Base-by-base conservation (phyloP, 2,797 vertebrate genomes). In the Pteronotus mesoamericanus region DNA sequence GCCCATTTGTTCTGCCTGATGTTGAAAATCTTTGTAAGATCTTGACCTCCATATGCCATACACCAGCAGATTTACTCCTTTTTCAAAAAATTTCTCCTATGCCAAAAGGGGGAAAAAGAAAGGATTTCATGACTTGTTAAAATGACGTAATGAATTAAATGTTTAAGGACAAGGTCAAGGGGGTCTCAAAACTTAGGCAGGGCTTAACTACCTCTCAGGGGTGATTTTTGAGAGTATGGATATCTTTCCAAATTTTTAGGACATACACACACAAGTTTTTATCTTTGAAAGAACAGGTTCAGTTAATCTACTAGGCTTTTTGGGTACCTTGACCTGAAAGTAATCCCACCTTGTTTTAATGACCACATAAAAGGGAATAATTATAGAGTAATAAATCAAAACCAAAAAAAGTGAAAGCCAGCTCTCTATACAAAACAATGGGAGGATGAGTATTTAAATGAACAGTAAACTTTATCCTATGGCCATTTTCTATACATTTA, bases 261-360 rank as follows among this genome's bases (percentile, higher is more conserved):
- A 72, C 42, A 59, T 51, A 80, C 26, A 53, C 39, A 44, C 69
- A 3, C 59, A 53, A 4, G 46, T 16, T 89, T 68, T 37, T 95
- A 55, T 93, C 89, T 68, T 59, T 94, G 87, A 95, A 90, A 97
- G 80, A 57, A 97, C 91, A 82, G 53, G 11, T 78, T 15, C 21
- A 68, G 32, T 96, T 84, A 91, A 97, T 84, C 88, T 95, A 89
- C 68, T 48, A 94, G 44, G 55, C 18, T 84, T 95, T 53, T 88
- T 97, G 94, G 91, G 95, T 69, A 96, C 55, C 95, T 96, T 97
- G 74, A 55, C 94, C 77, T 95, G 61, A 59, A 95, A 96, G 95
- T 96, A 94, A 96, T 97, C 97, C 83, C 22, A 96, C 94, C 86
- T 97, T 77, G 83, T 97, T 98, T 98, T 97, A 98, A 98, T 97